phyloP scores from a whole-genome alignment of 2,113 vertebrate species.

The Xenopus borealis region DNA sequence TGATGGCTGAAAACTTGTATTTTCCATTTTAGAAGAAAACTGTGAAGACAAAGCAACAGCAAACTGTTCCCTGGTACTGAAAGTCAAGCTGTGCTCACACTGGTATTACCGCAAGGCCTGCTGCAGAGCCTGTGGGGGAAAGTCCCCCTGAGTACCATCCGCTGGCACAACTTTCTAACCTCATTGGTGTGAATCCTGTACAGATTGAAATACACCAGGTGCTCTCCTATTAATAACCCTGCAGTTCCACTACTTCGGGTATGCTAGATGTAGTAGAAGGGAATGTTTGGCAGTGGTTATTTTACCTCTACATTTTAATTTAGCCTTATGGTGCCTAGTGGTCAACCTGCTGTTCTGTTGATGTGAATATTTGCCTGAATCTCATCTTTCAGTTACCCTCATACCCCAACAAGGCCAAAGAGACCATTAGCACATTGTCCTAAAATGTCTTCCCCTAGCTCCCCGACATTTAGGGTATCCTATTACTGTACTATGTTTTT shows the following conservation, averaged over 20 bases:
- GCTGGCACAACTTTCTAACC: neutral
- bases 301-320: slow-evolving; percentile 26
- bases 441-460: neutral
- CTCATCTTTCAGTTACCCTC: neutral
- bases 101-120: slow-evolving; percentile 83
- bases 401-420: neutral
- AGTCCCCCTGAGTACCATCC: slow-evolving; percentile 43
- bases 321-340: slow-evolving; percentile 19
- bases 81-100: slow-evolving; percentile 80
- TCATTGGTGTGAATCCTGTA: slow-evolving; percentile 33
- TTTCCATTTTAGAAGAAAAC: slow-evolving; percentile 57
- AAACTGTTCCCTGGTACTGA: slow-evolving; percentile 76
- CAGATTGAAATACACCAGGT: slow-evolving; percentile 11
- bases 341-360: slow-evolving; percentile 16
- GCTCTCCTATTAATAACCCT: slow-evolving; percentile 23
- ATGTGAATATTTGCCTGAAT: slow-evolving; percentile 4
- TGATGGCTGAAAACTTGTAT: too few species aligned
- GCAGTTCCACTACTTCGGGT: neutral
- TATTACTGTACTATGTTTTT: neutral
- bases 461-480: neutral
- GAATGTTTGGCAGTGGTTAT: slow-evolving; percentile 16
- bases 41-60: slow-evolving; percentile 74
- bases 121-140: slow-evolving; percentile 71
- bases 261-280: slow-evolving; percentile 17
- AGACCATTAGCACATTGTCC: neutral